Conservation (phyloP, 92 coral and sea anemone genomes). For the Epizoanthus illoricatus region DNA sequence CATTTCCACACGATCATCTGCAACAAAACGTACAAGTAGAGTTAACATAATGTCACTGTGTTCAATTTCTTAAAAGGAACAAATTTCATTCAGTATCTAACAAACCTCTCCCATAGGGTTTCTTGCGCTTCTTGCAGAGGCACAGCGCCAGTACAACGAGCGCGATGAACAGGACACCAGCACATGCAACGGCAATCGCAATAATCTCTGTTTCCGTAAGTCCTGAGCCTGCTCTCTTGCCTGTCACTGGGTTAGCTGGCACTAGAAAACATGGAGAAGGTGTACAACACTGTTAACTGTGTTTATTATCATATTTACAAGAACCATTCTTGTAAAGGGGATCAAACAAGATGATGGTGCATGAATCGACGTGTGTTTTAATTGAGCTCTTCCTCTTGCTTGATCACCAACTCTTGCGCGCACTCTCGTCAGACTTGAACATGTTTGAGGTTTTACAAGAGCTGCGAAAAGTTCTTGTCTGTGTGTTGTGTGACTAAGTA, state of each 20-base stretch:
- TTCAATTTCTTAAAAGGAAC: neutral
- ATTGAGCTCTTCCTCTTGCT: too few relatives aligned
- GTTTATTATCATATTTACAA: too few relatives aligned
- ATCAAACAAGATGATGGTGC: neutral
- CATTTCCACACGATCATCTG: constrained; percentile 67
- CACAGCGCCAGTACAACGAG: constrained; percentile 79
- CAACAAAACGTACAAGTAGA: constrained; percentile 8
- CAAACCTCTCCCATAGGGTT: constrained; percentile 79
- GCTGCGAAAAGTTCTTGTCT: too few relatives aligned
- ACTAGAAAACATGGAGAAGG: constrained; percentile 7
- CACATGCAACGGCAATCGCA: constrained; percentile 87
- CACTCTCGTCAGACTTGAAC: too few relatives aligned
- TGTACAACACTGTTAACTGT: neutral
- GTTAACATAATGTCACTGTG: neutral
- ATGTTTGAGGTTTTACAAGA: too few relatives aligned
- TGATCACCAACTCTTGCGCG: too few relatives aligned
- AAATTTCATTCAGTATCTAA: neutral
- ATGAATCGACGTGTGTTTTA: too few relatives aligned
- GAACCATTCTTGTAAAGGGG: neutral
- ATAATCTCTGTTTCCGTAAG: constrained; percentile 71
- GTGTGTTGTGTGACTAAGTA: too few relatives aligned
- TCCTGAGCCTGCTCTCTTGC: neutral
- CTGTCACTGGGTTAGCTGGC: constrained; percentile 12
- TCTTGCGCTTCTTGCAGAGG: constrained; percentile 87
- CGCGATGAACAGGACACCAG: constrained; percentile 79